A percentile compares a stretch with the other conserved stretches of the same genome.
phyloP scores from a whole-genome alignment of 2,888 invertebrate genomes.

The Caenorhabditis imperialis region DNA sequence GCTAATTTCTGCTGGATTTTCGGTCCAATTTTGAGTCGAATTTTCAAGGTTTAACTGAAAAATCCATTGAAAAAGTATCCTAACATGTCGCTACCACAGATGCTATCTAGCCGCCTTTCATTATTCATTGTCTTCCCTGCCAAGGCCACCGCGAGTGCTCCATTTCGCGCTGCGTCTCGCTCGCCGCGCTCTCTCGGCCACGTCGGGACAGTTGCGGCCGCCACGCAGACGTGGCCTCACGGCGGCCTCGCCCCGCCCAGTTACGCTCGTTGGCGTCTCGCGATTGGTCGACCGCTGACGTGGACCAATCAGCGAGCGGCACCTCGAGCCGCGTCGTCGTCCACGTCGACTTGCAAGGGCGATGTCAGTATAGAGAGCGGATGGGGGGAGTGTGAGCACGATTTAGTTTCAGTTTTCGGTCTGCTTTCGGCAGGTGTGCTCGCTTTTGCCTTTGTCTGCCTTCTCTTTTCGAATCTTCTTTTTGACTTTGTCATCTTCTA shows the following conservation, averaged over 20 bases:
- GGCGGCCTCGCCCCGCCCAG: slow-evolving; percentile 50
- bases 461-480: neutral
- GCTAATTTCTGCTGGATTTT: no score
- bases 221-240: slow-evolving; percentile 24
- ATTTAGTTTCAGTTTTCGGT: slow-evolving; percentile 42
- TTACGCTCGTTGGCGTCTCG: slow-evolving; percentile 50
- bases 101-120: no score
- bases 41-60: no score
- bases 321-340: slow-evolving; percentile 51
- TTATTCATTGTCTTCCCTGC: no score
- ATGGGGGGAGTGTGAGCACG: slow-evolving; percentile 10
- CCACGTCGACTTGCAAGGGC: neutral
- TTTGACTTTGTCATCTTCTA: no score
- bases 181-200: slow-evolving; percentile 13
- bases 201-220: no score
- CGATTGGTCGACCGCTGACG: slow-evolving; percentile 63
- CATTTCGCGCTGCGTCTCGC: slow-evolving; percentile 3
- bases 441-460: slow-evolving; percentile 8
- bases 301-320: slow-evolving; percentile 64
- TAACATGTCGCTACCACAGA: no score
- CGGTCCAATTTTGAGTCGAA: no score
- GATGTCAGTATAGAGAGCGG: slow-evolving; percentile 4
- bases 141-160: no score
- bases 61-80: no score
- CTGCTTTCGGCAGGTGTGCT: neutral